Percentiles rank a stretch among this genome's conserved stretches.
Evolutionary conservation across 2,113 vertebrate genomes (phyloP).

Genomic region (Otocyon megalotis): DNA sequence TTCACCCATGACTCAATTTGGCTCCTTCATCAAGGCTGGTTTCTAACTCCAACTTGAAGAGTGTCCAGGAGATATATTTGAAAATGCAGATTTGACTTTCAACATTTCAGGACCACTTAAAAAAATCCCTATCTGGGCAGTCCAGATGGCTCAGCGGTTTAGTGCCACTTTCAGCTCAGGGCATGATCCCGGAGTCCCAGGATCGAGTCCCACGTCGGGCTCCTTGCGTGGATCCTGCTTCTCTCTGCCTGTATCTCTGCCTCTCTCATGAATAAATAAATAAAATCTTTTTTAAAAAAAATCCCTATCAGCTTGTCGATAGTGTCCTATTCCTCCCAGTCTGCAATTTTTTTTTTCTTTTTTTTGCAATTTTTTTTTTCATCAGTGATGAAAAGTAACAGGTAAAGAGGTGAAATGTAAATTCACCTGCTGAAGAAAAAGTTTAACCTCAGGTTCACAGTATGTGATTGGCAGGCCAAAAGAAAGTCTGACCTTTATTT

Average conservation of each 20-base stretch:
- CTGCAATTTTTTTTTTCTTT: neutral
- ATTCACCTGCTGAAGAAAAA: constrained; percentile 25
- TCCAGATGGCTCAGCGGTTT: too few species aligned
- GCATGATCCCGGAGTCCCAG: too few species aligned
- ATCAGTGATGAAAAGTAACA: constrained; percentile 26
- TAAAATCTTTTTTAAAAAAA: neutral
- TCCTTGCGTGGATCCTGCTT: too few species aligned
- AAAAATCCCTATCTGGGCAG: neutral
- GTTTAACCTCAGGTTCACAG: constrained; percentile 27
- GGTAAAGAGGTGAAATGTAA: neutral
- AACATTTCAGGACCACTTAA: constrained; percentile 22
- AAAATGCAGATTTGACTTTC: constrained; percentile 21
- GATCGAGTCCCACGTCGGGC: too few species aligned
- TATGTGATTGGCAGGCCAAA: constrained; percentile 26
- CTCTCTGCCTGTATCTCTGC: too few species aligned
- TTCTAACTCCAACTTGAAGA: constrained; percentile 57
- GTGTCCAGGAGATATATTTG: neutral
- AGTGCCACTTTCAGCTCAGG: too few species aligned
- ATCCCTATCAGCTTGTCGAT: neutral
- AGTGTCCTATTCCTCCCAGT: constrained; percentile 11
- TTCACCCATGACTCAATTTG: constrained; percentile 60
- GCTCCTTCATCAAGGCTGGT: neutral
- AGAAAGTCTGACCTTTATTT: neutral
- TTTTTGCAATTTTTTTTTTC: constrained; percentile 1
- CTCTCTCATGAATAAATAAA: too few species aligned